phyloP scores from a whole-genome alignment of 1,140 invertebrate genomes.

The Drosophila mojavensis region DNA sequence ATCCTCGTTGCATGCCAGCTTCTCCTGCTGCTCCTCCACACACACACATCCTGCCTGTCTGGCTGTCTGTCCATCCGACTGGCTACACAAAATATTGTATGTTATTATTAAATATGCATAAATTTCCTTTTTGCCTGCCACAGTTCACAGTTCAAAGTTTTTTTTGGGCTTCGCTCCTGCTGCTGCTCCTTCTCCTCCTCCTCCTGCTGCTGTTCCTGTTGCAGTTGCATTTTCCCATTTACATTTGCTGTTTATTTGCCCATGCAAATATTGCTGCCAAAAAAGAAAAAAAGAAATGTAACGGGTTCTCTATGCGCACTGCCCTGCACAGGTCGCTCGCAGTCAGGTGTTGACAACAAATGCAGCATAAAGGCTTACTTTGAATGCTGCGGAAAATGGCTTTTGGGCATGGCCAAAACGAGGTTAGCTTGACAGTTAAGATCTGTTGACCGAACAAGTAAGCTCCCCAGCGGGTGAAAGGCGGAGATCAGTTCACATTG shows the following conservation, averaged over 20 bases:
- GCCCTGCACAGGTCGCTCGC: no score
- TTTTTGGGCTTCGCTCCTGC: slow-evolving; percentile 9
- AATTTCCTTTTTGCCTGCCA: slow-evolving; percentile 70
- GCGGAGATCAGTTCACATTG: background rate
- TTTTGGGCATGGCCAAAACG: background rate
- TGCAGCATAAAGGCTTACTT: slow-evolving; percentile 14
- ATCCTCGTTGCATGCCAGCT: slow-evolving; percentile 39
- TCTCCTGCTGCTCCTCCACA: slow-evolving; percentile 19
- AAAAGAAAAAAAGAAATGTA: background rate
- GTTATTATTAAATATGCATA: slow-evolving; percentile 82
- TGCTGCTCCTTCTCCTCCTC: background rate
- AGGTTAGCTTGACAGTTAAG: background rate
- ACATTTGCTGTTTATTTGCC: slow-evolving; percentile 79
- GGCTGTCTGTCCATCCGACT: slow-evolving; percentile 8
- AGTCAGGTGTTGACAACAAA: slow-evolving; percentile 19
- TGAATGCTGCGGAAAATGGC: slow-evolving; percentile 6
- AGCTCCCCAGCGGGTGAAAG: no score
- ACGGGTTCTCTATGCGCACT: no score
- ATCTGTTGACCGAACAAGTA: background rate
- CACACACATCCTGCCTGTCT: background rate
- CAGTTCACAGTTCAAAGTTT: background rate
- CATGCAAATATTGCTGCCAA: slow-evolving; percentile 74
- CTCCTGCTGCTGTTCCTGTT: slow-evolving; percentile 13
- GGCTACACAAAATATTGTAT: slow-evolving; percentile 52
- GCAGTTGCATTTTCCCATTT: slow-evolving; percentile 64